Percentiles rank a stretch among this genome's conserved stretches.
These are phyloP conservation scores for Allygus modestus DNA, from an alignment of 2,888 invertebrate genomes.

Conservation along the genomic window DNA sequence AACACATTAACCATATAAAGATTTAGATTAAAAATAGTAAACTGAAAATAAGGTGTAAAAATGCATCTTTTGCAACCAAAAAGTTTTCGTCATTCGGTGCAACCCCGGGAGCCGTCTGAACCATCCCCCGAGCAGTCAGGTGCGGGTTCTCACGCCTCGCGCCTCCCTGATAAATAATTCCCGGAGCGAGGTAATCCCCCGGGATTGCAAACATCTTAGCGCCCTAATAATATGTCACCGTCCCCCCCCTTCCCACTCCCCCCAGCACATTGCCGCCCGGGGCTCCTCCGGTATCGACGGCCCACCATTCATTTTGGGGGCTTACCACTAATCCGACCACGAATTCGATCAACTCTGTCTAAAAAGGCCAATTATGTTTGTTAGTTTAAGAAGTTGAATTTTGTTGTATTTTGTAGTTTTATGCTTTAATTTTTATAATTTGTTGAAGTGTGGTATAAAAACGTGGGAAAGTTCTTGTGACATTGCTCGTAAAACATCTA, in stretches of 20 bases:
- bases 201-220: constrained; percentile 58
- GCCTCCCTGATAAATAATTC: constrained; percentile 63
- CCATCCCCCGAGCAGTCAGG: neutral
- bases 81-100: no score
- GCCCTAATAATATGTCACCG: constrained; percentile 58
- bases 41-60: no score
- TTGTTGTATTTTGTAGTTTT: no score
- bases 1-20: no score
- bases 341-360: neutral
- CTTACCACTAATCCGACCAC: neutral
- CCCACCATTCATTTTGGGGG: neutral
- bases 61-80: no score
- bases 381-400: no score
- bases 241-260: neutral
- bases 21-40: no score
- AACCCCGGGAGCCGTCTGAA: neutral
- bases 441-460: no score
- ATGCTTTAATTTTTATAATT: no score
- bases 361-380: neutral
- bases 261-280: neutral
- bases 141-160: constrained; percentile 43
- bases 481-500: no score
- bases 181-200: constrained; percentile 61
- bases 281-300: neutral
- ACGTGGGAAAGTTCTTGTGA: no score